Conservation (phyloP, 2,797 vertebrate genomes). For the Smutsia temminckii region DNA sequence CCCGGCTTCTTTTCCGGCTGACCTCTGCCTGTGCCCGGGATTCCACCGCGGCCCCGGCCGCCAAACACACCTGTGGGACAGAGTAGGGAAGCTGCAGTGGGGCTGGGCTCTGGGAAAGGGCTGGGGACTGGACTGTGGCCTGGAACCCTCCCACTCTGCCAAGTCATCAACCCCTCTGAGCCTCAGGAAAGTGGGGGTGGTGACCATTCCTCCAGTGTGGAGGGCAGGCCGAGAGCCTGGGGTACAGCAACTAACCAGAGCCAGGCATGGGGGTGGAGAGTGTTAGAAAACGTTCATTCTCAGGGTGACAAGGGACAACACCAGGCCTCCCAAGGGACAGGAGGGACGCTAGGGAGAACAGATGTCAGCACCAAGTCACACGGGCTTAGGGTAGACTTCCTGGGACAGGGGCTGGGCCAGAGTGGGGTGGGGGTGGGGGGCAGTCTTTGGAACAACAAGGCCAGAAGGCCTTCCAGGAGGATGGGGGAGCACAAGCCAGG, state of each 20-base stretch:
- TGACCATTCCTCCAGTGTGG: rapidly evolving
- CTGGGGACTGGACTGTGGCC: background rate
- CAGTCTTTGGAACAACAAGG: background rate
- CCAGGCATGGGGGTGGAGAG: background rate
- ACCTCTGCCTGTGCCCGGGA: constrained; percentile 88
- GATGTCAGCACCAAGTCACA: background rate
- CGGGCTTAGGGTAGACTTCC: background rate
- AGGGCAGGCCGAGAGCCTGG: background rate
- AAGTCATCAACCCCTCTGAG: background rate
- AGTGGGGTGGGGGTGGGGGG: background rate
- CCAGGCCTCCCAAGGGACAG: rapidly evolving
- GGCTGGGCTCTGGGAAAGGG: background rate
- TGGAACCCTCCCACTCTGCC: too few relatives aligned
- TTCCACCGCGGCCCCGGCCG: constrained; percentile 90
- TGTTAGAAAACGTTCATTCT: background rate
- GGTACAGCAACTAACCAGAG: background rate
- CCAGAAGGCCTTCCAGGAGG: background rate
- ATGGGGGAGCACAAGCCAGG: too few relatives aligned
- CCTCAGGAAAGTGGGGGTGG: background rate
- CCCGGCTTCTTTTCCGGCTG: constrained; percentile 95
- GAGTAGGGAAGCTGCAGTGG: background rate
- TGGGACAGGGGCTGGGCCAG: background rate
- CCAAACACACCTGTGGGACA: constrained; percentile 88
- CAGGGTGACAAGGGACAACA: background rate
- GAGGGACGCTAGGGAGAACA: background rate